Evolutionary conservation across 2,797 vertebrate species (phyloP).

Genomic region (Paedocypris micromegethes): DNA sequence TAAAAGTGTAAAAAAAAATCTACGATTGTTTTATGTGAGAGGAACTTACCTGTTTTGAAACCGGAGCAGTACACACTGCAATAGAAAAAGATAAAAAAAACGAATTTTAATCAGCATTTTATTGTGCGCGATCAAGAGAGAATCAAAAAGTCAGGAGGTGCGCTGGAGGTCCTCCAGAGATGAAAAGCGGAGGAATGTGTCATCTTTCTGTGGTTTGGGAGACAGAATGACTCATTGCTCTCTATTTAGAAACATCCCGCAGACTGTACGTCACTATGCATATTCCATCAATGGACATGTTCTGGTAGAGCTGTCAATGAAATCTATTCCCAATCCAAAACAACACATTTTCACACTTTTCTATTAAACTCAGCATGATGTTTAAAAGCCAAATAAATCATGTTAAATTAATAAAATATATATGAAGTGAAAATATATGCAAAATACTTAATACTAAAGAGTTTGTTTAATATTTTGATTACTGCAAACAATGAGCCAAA

Average conservation of each 20-base stretch:
- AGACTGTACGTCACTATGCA: conserved; percentile 20
- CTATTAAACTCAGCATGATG: too few relatives aligned
- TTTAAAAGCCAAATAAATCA: too few relatives aligned
- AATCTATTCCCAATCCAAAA: too few relatives aligned
- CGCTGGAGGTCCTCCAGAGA: conserved; percentile 10
- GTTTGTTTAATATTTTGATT: too few relatives aligned
- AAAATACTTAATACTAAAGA: too few relatives aligned
- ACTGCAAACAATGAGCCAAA: too few relatives aligned
- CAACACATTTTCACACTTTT: too few relatives aligned
- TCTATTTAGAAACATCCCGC: conserved; percentile 13
- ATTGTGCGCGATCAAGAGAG: conserved; percentile 4
- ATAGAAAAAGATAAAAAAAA: conserved; percentile 47
- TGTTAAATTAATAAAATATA: too few relatives aligned
- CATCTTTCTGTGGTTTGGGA: conserved; percentile 25
- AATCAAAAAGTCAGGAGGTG: conserved; percentile 26
- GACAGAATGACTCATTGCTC: conserved; percentile 34
- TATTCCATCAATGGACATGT: conserved; percentile 21
- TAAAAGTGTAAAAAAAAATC: not conserved
- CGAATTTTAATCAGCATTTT: conserved; percentile 12
- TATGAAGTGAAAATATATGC: too few relatives aligned
- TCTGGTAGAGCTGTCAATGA: conserved; percentile 12
- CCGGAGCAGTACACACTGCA: conserved; percentile 92
- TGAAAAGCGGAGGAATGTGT: conserved; percentile 16
- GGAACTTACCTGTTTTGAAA: conserved; percentile 85
- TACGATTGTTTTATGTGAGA: not conserved